phyloP scores from a whole-genome alignment of 2,797 vertebrate genomes.

The Galagoides demidoff region DNA sequence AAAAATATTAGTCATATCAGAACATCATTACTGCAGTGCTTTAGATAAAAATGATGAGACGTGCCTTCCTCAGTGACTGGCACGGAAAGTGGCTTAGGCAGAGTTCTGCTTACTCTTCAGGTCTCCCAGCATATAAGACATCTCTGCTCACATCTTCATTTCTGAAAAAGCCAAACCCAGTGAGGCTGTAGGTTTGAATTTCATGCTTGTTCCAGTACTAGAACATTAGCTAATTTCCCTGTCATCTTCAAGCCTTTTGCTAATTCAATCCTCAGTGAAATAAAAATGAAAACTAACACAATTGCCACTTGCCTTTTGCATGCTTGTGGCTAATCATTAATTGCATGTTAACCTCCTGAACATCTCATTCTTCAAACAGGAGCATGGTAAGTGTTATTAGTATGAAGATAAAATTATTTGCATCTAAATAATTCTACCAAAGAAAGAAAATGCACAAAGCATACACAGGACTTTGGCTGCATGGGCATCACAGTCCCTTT shows the following conservation, averaged over 20 bases:
- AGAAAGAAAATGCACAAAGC: constrained; percentile 86
- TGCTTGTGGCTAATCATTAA: constrained; percentile 73
- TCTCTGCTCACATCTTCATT: neutral
- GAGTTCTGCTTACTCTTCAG: constrained; percentile 7
- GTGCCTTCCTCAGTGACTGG: neutral
- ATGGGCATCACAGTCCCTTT: constrained; percentile 80
- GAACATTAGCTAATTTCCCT: neutral
- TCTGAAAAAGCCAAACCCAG: neutral
- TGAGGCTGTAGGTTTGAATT: neutral
- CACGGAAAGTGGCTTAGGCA: neutral
- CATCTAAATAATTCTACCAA: constrained; percentile 84
- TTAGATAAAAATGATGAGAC: neutral
- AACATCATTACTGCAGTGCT: neutral
- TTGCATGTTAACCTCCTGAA: constrained; percentile 68
- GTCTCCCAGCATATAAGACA: neutral
- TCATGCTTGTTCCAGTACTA: neutral
- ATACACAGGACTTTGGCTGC: constrained; percentile 87
- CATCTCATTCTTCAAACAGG: constrained; percentile 85
- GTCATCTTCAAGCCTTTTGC: constrained; percentile 2
- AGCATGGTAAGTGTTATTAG: constrained; percentile 92
- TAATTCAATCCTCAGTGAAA: constrained; percentile 48
- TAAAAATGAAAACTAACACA: constrained; percentile 13
- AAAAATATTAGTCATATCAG: neutral
- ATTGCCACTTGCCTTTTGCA: constrained; percentile 85
- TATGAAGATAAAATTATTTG: constrained; percentile 87